A percentile compares a stretch with the other conserved stretches of the same genome.
These are phyloP conservation scores for Corythoichthys haematopterus DNA, from an alignment of 2,113 vertebrate species.

Conservation along the genomic window DNA sequence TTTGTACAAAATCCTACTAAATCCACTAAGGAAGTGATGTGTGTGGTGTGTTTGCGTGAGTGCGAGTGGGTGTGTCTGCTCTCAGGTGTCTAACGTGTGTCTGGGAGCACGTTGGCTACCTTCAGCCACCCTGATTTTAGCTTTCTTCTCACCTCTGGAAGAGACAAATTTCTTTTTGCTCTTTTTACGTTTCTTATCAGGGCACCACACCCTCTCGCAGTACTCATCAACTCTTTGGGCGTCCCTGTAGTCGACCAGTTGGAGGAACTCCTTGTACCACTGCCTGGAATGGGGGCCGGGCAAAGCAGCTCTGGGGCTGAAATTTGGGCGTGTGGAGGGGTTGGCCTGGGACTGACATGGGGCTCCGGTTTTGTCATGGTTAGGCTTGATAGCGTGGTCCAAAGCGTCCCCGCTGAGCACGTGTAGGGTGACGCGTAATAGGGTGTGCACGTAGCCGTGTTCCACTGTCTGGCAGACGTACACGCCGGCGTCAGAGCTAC, in stretches of 20 bases:
- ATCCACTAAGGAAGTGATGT: background rate
- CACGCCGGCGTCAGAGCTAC: constrained; percentile 78
- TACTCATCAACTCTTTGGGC: constrained; percentile 93
- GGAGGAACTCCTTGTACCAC: constrained; percentile 97
- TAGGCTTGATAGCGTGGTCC: constrained; percentile 72
- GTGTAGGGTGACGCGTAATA: constrained; percentile 81
- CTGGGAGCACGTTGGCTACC: constrained; percentile 82
- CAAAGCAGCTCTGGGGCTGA: constrained; percentile 71
- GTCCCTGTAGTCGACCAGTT: constrained; percentile 90
- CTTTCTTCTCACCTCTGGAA: constrained; percentile 74
- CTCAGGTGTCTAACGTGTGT: constrained; percentile 77
- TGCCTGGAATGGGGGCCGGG: constrained; percentile 69
- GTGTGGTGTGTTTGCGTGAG: constrained; percentile 10
- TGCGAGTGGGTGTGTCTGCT: constrained; percentile 9
- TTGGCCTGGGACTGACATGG: constrained; percentile 42
- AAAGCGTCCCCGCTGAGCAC: constrained; percentile 82
- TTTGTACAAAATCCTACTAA: constrained; percentile 1
- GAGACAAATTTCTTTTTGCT: constrained; percentile 80
- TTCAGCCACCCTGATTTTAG: constrained; percentile 65
- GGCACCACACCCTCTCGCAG: constrained; percentile 95
- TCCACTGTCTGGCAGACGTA: constrained; percentile 94
- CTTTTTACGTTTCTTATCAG: constrained; percentile 87
- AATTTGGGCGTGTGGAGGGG: constrained; percentile 40
- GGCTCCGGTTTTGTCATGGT: constrained; percentile 33
- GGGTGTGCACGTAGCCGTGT: constrained; percentile 84